phyloP scores from a whole-genome alignment of 2,888 invertebrate genomes.

The Diloba caeruleocephala region DNA sequence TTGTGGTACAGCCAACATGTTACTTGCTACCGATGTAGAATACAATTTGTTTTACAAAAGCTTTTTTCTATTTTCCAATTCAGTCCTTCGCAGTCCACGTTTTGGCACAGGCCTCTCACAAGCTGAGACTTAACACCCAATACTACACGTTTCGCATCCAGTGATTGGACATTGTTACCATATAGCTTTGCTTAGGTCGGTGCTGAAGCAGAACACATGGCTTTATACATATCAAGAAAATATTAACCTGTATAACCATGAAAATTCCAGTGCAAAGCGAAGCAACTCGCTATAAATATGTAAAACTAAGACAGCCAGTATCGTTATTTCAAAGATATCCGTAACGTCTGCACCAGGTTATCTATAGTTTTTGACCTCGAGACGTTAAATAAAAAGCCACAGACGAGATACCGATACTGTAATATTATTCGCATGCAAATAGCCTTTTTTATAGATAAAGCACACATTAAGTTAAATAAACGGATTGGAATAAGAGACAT shows the following conservation, averaged over 20 bases:
- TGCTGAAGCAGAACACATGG: neutral
- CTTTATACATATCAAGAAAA: conserved; percentile 1
- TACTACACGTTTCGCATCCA: too few relatives aligned
- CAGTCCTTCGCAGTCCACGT: too few relatives aligned
- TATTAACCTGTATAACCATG: conserved; percentile 5
- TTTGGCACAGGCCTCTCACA: too few relatives aligned
- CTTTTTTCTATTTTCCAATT: too few relatives aligned
- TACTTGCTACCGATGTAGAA: conserved; percentile 12
- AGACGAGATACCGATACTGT: conserved; percentile 58
- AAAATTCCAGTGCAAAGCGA: conserved; percentile 7
- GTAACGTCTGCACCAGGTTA: conserved; percentile 15
- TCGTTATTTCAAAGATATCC: conserved; percentile 29
- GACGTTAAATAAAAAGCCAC: conserved; percentile 57
- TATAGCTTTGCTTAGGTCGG: neutral
- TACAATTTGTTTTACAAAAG: neutral
- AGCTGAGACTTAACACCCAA: too few relatives aligned
- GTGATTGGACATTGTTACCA: too few relatives aligned
- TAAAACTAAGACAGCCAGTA: conserved; percentile 16
- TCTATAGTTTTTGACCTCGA: conserved; percentile 40
- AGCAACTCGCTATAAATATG: conserved; percentile 12
- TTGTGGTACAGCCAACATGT: conserved; percentile 5
- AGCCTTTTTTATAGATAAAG: conserved; percentile 63
- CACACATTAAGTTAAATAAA: conserved; percentile 61
- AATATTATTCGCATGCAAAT: conserved; percentile 73
- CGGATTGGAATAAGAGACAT: conserved; percentile 49